Base-by-base conservation (phyloP, 2,888 invertebrate genomes). In the Campopleginae sp. region DNA sequence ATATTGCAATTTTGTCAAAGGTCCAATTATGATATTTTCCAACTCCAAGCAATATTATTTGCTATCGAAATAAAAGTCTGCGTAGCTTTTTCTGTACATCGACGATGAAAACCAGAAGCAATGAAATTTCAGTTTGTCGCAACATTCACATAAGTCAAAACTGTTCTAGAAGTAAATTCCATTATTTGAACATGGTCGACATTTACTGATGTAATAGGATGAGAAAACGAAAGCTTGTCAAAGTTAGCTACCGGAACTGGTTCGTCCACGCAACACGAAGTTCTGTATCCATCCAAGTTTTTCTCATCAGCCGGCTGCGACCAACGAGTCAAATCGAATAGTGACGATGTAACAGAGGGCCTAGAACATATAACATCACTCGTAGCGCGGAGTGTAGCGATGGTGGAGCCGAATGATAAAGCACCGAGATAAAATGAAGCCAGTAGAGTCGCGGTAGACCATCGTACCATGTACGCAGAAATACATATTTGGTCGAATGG, bases 251-350 rank as follows among this genome's bases (percentile, higher is more conserved):
- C 27, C 31, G 44, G 10, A 19, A 4, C 51, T 48, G 65, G 19
- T 12, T 31, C 51, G 61, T 48, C 54, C 44, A 51, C 44, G 68
- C 61, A 51, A 77, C 58, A 58, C 54, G 72, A 63, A 74, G 61
- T 65, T 54, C 48, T 31, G 42, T 61, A 74, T 27, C 63, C 23
- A 51, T 44, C 10, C 70, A 44, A 74, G 77, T 77, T 84, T 80
- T 84, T 80, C 84, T 81, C 84, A 81, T 81, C 77, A 81, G 77
- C 68, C 68, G 76, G 54, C 72, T 74, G 80, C 65, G 74, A 63
- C 61, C 58, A 42, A 48, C 48, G 54, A 31, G 42, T 31, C 27
- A 68, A 72, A 54, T 80, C 44, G 77, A 80, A 84, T 68, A 74
- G 44, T 72, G 77, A 77, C 68, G 54, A 68, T 81, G 72, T 65